phyloP scores from a whole-genome alignment of 2,888 invertebrate genomes.

The Trachelus tabidus region DNA sequence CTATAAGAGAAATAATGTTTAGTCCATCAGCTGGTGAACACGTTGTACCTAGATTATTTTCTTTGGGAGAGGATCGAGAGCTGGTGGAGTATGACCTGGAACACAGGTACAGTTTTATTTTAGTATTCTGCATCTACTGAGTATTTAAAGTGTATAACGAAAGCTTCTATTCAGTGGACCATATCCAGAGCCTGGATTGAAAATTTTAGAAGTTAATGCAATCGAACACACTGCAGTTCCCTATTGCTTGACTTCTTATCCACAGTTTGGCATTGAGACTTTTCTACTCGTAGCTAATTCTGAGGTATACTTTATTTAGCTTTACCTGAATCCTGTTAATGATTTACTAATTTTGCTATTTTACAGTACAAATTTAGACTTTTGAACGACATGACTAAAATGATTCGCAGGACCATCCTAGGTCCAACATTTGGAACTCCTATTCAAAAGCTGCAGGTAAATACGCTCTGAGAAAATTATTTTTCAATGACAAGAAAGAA shows the following conservation, averaged over 20 bases:
- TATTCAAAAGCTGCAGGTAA: slow-evolving; percentile 67
- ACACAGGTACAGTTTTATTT: slow-evolving; percentile 53
- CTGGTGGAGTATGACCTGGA: slow-evolving; percentile 73
- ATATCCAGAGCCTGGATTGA: slow-evolving; percentile 52
- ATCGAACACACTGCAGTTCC: slow-evolving; percentile 76
- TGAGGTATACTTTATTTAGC: slow-evolving; percentile 65
- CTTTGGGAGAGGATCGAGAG: slow-evolving; percentile 71
- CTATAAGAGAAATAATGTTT: slow-evolving; percentile 71
- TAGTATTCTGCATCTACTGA: neutral
- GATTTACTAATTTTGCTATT: slow-evolving; percentile 1
- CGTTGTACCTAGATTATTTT: slow-evolving; percentile 68
- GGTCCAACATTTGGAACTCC: slow-evolving; percentile 78
- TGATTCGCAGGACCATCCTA: slow-evolving; percentile 74
- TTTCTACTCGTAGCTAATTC: slow-evolving; percentile 73
- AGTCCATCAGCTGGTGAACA: slow-evolving; percentile 60
- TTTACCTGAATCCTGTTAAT: neutral
- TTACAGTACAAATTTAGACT: slow-evolving; percentile 74
- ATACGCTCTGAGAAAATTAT: neutral
- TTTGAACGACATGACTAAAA: slow-evolving; percentile 72
- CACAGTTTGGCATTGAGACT: slow-evolving; percentile 62
- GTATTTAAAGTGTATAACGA: neutral
- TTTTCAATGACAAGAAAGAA: neutral
- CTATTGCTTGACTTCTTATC: slow-evolving; percentile 68
- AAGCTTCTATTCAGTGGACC: slow-evolving; percentile 38
- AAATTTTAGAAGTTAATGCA: slow-evolving; percentile 65